Base-by-base conservation (phyloP, 2,113 vertebrate genomes). In the Mirza zaza region DNA sequence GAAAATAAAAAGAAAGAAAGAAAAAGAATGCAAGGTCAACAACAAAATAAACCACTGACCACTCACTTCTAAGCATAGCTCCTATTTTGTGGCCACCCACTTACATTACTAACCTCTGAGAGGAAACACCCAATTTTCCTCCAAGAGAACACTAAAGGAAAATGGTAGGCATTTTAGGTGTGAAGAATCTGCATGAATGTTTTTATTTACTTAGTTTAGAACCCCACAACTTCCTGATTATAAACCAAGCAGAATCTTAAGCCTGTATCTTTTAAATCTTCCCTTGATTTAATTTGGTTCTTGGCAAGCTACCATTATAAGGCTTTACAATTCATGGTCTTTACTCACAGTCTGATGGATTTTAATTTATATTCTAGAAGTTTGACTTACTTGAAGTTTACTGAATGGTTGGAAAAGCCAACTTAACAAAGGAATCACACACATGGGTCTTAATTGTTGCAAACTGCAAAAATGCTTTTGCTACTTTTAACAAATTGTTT, bases 381-480 rank as follows among this genome's bases (percentile, higher is more conserved):
- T 93, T 91, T 97, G 87, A 82, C 32, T 89, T 50, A 65, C 68
- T 79, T 90, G 70, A 90, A 82, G 48, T 84, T 48, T 10, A 89
- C 52, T 88, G 25, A 94, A 57, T 23, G 52, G 14, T 95, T 98
- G 57, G 57, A 92, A 97, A 84, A 85, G 57, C 13, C 39, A 55
- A 84, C n/a, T 86, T 80, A 95, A 89, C 59, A 91, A 91, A 52
- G 42, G 25, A 97, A 97, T 29, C 50, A 48, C 97, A 73, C 10
- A 83, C 18, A 73, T 0, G 52, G 15, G 36, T 92, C 50, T 83
- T 86, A 57, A 76, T 4, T 39, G 20, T 57, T 91, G 59, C 27
- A 80, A 84, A 61, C 36, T 91, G 80, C 42, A 68, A 97, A 96
- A 98, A 84, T 70, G 88, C 11, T 84, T 63, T 81, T 84, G 61